Percentiles rank a stretch among this genome's conserved stretches.
phyloP scores from a whole-genome alignment of 2,113 vertebrate species.

The Hirundichthys speculiger region DNA sequence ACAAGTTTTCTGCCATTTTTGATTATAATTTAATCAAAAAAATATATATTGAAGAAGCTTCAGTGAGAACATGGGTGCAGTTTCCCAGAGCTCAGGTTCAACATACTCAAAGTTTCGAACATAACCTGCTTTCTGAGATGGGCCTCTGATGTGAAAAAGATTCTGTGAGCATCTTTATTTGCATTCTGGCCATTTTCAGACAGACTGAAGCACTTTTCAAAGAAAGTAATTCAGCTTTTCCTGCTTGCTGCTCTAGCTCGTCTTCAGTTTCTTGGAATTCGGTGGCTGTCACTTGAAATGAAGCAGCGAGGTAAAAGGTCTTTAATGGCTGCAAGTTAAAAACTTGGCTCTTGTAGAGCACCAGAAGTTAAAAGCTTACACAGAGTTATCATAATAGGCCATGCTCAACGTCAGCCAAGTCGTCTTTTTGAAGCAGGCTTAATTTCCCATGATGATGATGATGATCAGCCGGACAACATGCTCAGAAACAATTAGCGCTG shows the following conservation, averaged over 20 bases:
- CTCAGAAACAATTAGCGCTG: slow-evolving; percentile 84
- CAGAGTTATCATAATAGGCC: slow-evolving; percentile 78
- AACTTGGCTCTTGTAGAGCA: slow-evolving; percentile 70
- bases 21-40: no score
- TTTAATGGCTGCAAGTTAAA: slow-evolving; percentile 68
- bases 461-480: slow-evolving; percentile 80
- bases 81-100: no score
- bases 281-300: slow-evolving; percentile 53
- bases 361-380: slow-evolving; percentile 76
- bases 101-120: no score
- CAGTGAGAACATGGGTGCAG: no score
- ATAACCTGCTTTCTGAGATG: no score
- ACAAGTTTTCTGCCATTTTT: no score
- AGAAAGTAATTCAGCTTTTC: slow-evolving; percentile 1
- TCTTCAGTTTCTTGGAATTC: slow-evolving; percentile 53
- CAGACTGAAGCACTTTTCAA: not conserved
- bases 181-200: slow-evolving; percentile 6
- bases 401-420: slow-evolving; percentile 68
- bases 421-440: slow-evolving; percentile 67
- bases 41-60: no score
- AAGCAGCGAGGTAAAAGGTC: slow-evolving; percentile 57
- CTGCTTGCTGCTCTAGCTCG: slow-evolving; percentile 43
- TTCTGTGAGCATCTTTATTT: not conserved
- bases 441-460: slow-evolving; percentile 79
- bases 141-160: no score